Base-by-base conservation (phyloP, 2,797 vertebrate species). In the Lutra lutra region DNA sequence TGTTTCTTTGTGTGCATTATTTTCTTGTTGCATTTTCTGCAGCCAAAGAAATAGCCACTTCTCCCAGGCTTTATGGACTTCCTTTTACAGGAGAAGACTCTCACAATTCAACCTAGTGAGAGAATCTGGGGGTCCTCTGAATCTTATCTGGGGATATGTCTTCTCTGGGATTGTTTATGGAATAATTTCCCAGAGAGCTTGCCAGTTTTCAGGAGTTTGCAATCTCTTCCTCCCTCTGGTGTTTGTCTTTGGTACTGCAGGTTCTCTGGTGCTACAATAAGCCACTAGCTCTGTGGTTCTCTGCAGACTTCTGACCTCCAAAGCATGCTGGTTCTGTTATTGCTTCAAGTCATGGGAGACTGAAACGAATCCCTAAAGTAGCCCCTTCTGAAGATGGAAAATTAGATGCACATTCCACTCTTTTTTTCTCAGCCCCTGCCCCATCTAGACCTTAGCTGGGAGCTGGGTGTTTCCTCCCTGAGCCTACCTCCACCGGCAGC, bases 191-290 rank as follows among this genome's bases (percentile, higher is more conserved):
- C 82, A 95, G 21, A 86, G 60, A 88, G 15, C 11, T 54, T 18
- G 43, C 17, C 40, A 77, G 77, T 62, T 86, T 82, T 88, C 73
- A 60, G 35, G 43, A 86, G 87, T 23, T n/a, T 58, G 23, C 60
- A 82, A 86, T 89, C 68, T 94, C 79, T 89, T 70, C 6, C 56
- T 95, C 88, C 75, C 97, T 92, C 85, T 97, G 21, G 62, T 96
- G 93, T 92, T 78, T 60, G 25, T 70, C 18, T 60, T 27, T 32
- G 35, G 93, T 82, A 95, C 51, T 86, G 75, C 70, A 87, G 40
- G n/a, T 75, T 84, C 46, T 79, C 58, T 56, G 32, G 79, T 64
- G 43, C 6, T 27, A 7, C 9, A 43, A 89, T 40, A 62, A 90
- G 58, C 77, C 46, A 29, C 48, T 32, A 46, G 3, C 35, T 79